Percentiles rank a stretch among this genome's conserved stretches.
phyloP scores from a whole-genome alignment of 1,140 invertebrate genomes.

The Contarinia nasturtii region DNA sequence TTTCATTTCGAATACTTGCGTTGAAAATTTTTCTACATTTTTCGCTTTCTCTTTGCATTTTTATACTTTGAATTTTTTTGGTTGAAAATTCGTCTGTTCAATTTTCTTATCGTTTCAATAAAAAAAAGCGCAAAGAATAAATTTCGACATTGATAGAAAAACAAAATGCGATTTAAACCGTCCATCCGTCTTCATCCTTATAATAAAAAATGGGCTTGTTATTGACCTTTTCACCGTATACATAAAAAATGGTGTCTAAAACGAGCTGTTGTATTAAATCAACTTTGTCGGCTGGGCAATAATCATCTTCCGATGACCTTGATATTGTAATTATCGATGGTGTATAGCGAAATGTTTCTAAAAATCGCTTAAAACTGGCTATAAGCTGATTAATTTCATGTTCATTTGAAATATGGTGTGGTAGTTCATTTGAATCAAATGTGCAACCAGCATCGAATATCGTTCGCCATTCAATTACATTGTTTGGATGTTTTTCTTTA shows the following conservation, averaged over 20 bases:
- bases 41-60: no score
- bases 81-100: no score
- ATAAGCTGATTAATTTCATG: constrained; percentile 46
- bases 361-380: constrained; percentile 32
- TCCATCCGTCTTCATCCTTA: constrained; percentile 13
- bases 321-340: constrained; percentile 64
- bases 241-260: constrained; percentile 24
- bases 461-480: constrained; percentile 55
- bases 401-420: constrained; percentile 55
- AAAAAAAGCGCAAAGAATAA: no score
- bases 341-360: constrained; percentile 35
- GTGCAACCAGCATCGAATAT: constrained; percentile 74
- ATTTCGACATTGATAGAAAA: no score
- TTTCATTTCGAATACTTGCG: no score
- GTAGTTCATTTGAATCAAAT: constrained; percentile 54
- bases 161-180: neutral
- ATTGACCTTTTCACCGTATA: constrained; percentile 17
- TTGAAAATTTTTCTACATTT: no score
- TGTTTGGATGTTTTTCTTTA: constrained; percentile 28
- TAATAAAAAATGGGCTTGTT: constrained; percentile 19
- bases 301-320: constrained; percentile 70
- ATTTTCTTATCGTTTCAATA: no score
- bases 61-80: no score
- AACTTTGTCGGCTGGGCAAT: constrained; percentile 61
- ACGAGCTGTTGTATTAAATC: constrained; percentile 46